These are phyloP conservation scores for Catagonus wagneri DNA, from an alignment of 2,113 vertebrate genomes.

Conservation along the genomic window DNA sequence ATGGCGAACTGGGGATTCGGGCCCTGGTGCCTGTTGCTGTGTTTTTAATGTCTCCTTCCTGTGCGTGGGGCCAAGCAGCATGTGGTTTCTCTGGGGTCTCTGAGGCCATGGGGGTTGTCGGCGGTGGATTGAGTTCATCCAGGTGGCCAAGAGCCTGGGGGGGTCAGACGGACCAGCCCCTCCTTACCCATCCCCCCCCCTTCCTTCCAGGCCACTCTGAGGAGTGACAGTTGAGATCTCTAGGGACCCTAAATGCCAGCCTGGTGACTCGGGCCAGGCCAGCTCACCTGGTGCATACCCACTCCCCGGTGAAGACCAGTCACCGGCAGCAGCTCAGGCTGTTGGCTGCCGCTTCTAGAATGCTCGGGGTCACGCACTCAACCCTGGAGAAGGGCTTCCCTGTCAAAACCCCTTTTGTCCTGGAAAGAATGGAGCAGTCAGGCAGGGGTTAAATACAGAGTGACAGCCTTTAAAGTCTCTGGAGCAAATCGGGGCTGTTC, in stretches of 20 bases:
- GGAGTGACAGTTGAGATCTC: background rate
- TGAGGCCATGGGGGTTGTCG: background rate
- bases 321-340: background rate
- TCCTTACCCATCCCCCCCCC: background rate
- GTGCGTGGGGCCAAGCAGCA: background rate
- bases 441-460: slow-evolving; percentile 92
- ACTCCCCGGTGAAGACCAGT: background rate
- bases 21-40: background rate
- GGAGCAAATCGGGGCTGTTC: slow-evolving; percentile 91
- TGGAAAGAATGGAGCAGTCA: slow-evolving; percentile 88
- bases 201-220: background rate
- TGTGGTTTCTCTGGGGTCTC: background rate
- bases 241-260: background rate
- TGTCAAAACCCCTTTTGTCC: slow-evolving; percentile 71
- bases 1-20: background rate
- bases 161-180: background rate
- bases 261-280: background rate
- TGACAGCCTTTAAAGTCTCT: slow-evolving; percentile 90
- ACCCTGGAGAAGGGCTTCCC: slow-evolving; percentile 43
- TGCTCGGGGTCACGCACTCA: background rate
- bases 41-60: background rate
- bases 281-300: slow-evolving; percentile 33
- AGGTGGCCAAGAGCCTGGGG: background rate
- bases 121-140: background rate
- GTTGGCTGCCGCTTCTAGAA: background rate